A percentile compares a stretch with the other conserved stretches of the same genome.
Conservation (phyloP, 2,797 vertebrate genomes). For the Gymnocypris eckloni region DNA sequence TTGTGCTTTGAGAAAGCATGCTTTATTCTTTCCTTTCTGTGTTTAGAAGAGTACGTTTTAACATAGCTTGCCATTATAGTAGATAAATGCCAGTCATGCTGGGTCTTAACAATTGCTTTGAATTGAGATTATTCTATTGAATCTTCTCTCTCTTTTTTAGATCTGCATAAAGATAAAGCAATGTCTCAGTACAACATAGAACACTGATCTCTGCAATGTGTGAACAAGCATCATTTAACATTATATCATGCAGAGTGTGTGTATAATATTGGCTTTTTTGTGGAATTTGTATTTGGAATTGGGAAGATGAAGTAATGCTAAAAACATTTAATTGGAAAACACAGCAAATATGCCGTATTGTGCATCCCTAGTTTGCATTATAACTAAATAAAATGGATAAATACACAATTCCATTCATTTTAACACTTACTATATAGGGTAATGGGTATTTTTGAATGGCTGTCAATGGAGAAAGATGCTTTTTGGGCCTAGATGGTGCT, state of each 20-base stretch:
- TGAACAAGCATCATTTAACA: not conserved
- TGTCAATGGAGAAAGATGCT: not conserved
- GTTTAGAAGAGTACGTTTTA: not conserved
- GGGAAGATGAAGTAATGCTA: not conserved
- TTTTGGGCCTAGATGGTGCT: not conserved
- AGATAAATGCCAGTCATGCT: not conserved
- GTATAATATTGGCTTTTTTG: not conserved
- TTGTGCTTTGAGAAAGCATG: constrained; percentile 19
- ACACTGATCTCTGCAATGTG: not conserved
- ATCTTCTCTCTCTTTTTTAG: not conserved
- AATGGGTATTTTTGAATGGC: not conserved
- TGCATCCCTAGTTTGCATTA: not conserved
- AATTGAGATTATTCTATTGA: not conserved
- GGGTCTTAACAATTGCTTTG: not conserved
- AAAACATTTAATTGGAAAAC: not conserved
- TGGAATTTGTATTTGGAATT: not conserved
- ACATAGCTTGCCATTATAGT: not conserved
- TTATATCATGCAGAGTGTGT: not conserved
- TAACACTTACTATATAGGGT: not conserved
- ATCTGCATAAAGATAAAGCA: not conserved
- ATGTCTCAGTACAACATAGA: not conserved
- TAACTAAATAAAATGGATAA: not conserved
- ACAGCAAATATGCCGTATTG: not conserved
- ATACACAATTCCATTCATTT: not conserved
- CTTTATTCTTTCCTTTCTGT: constrained; percentile 1